These are phyloP conservation scores for Stenurella melanura DNA, from an alignment of 2,888 invertebrate species.

Conservation along the genomic window DNA sequence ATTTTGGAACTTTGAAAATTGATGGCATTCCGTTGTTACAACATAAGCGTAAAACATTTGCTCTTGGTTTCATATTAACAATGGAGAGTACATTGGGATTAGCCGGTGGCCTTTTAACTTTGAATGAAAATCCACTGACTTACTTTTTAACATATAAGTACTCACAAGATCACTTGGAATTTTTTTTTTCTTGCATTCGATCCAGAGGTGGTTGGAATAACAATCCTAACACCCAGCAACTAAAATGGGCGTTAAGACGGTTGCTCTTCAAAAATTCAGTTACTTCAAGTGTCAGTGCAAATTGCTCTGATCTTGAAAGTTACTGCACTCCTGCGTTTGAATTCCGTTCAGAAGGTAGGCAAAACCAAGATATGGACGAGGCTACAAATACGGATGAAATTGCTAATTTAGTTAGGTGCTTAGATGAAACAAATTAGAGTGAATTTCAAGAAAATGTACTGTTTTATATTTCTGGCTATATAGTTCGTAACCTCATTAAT, in stretches of 20 bases:
- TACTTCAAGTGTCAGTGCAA: constrained; percentile 51
- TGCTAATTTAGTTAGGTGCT: constrained; percentile 21
- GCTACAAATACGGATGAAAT: no score
- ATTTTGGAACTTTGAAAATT: constrained; percentile 48
- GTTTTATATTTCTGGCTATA: constrained; percentile 15
- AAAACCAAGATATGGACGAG: constrained; percentile 13
- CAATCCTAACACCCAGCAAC: constrained; percentile 54
- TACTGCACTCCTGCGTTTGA: constrained; percentile 48
- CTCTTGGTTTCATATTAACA: constrained; percentile 51
- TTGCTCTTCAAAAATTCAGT: constrained; percentile 55
- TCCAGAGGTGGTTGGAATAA: constrained; percentile 48
- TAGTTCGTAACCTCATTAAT: constrained; percentile 19
- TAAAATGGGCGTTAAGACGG: constrained; percentile 50
- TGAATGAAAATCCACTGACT: constrained; percentile 16
- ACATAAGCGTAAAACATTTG: constrained; percentile 54
- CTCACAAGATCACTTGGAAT: constrained; percentile 35
- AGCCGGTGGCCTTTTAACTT: constrained; percentile 45
- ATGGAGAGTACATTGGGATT: constrained; percentile 47
- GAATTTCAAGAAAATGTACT: constrained; percentile 34
- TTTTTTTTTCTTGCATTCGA: constrained; percentile 33
- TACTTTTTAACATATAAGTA: constrained; percentile 27
- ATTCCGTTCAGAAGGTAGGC: constrained; percentile 45
- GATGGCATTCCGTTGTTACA: constrained; percentile 42
- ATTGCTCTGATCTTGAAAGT: constrained; percentile 48
- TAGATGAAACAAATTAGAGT: not conserved